A percentile compares a stretch with the other conserved stretches of the same genome.
Conservation (phyloP, 2,888 invertebrate species). For the Morpho deidamia region DNA sequence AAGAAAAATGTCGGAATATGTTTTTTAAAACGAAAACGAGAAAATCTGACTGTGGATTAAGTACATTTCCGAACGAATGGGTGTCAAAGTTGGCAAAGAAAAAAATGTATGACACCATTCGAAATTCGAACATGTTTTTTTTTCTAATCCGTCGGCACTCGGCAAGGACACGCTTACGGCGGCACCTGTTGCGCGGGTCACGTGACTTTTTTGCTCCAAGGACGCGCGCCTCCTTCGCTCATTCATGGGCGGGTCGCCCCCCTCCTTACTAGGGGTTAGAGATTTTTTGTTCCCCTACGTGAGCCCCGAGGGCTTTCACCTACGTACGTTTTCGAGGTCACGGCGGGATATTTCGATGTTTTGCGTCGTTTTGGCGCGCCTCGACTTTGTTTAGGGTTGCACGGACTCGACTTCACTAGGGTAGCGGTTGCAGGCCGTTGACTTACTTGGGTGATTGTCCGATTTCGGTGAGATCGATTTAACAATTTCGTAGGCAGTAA, state of each 20-base stretch:
- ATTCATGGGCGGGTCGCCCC: conserved; percentile 71
- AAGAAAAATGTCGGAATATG: not conserved
- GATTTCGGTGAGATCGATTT: conserved; percentile 4
- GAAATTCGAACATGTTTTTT: conserved; percentile 36
- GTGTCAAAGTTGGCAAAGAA: conserved; percentile 11
- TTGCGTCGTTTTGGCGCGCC: conserved; percentile 52
- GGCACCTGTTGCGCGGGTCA: conserved; percentile 76
- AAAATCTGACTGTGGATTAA: not conserved
- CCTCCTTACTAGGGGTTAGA: conserved; percentile 65
- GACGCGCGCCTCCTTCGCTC: conserved; percentile 76
- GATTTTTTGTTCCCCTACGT: conserved; percentile 75
- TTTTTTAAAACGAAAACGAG: not conserved
- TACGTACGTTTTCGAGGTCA: conserved; percentile 74
- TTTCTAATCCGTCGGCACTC: conserved; percentile 59
- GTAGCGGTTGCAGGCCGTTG: conserved; percentile 25
- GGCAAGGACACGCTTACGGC: conserved; percentile 71
- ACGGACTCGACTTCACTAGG: conserved; percentile 28
- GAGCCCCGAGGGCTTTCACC: conserved; percentile 75
- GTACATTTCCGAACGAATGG: conserved; percentile 1
- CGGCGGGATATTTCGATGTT: conserved; percentile 69
- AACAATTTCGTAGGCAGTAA: not conserved
- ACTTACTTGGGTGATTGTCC: conserved; percentile 13
- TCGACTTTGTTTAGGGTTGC: conserved; percentile 45
- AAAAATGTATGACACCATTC: conserved; percentile 13
- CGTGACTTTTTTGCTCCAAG: conserved; percentile 78